Conservation (phyloP, 1,140 invertebrate species). For the Eriocheir sinensis region DNA sequence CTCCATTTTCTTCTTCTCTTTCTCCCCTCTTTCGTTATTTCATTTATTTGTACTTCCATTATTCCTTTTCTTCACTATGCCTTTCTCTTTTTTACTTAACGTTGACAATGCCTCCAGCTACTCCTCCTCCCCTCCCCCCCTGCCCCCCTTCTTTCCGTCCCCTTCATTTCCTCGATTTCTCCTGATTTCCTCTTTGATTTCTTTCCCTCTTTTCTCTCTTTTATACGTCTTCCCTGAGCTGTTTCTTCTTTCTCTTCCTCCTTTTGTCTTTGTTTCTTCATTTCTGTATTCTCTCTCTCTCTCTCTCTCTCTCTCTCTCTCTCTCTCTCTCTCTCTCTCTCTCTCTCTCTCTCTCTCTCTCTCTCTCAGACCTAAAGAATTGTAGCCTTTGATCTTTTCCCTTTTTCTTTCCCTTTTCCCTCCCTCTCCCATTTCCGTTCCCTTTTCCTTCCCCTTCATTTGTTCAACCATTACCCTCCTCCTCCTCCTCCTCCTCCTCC, state of each 20-base stretch:
- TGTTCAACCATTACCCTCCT: background rate
- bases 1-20: background rate
- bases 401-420: too few species aligned
- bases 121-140: background rate
- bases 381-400: too few species aligned
- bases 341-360: background rate
- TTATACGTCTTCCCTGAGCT: background rate
- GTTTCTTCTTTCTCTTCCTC: background rate
- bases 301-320: background rate
- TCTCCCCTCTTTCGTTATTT: too few species aligned
- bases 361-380: background rate
- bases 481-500: background rate
- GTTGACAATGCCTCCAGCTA: background rate
- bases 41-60: too few species aligned
- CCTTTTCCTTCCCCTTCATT: background rate
- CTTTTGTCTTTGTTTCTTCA: background rate
- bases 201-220: too few species aligned
- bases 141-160: too few species aligned
- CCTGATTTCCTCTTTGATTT: background rate
- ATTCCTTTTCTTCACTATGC: too few species aligned
- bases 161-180: too few species aligned
- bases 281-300: slow-evolving; percentile 18
- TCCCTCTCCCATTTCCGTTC: background rate
- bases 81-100: background rate
- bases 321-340: too few species aligned